Base-by-base conservation (phyloP, 2,888 invertebrate genomes). In the Clepsis dumicolana region DNA sequence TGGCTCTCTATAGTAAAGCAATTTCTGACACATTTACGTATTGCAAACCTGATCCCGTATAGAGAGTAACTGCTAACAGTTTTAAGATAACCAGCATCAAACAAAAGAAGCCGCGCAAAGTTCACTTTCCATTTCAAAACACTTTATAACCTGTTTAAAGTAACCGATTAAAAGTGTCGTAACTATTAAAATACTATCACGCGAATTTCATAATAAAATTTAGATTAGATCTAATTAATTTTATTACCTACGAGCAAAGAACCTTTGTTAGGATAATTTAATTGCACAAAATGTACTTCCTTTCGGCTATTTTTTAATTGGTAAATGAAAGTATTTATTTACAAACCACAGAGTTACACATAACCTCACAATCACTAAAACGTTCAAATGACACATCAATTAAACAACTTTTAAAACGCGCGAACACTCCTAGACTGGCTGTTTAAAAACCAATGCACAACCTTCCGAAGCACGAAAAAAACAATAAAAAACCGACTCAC, bases 401-500 rank as follows among this genome's bases (percentile, higher is more conserved):
- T 21, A 21, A 48, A 21, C 48, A 48, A 48, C 48, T 21, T 21
- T 48, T 24, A 4, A 21, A 48, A 48, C 12, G 21, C 48, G 3
- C 12, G 18, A 8, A 10, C 21, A 48, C 48, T 7, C 4, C 5
- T 8, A 44, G 16, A 21, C 21, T 25, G 24, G 52, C 10, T 25
- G 52, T 52, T 25, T 4, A 25, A 25, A 52, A 24, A 4, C n/a
- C 7, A n/a, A 52, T 29, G 5, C 54, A 29, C 53, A 53, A 29
- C 29, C 8, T 25, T 18, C 59, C 54, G 54, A 21, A 29, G 56
- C 24, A 63, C 16, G 54, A 5, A 53, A 24, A 35, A 64, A 72
- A 65, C 57, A 69, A 64, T 70, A 61, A 68, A 62, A n/a, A 25
- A 60, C 29, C 10, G 65, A 87, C 91, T 89, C 80, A 91, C 91